phyloP scores from a whole-genome alignment of 2,888 invertebrate genomes.

The Thera obeliscata region DNA sequence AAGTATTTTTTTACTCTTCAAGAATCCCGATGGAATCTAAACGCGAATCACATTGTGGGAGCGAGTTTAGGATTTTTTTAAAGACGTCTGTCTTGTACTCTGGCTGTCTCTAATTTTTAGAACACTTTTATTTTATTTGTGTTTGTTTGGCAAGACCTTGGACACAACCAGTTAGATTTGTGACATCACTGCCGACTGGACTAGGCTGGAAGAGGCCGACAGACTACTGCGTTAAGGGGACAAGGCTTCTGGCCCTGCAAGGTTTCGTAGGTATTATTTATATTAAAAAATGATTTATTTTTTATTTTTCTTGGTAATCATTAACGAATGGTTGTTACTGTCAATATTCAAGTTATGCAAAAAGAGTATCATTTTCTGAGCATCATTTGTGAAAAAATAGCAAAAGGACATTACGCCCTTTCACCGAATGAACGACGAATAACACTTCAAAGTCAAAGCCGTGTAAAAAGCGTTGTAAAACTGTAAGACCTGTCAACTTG shows the following conservation, averaged over 20 bases:
- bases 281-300: too few species aligned
- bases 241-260: too few species aligned
- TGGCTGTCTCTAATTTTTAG: slow-evolving; percentile 16
- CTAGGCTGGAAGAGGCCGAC: background rate
- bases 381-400: background rate
- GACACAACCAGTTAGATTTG: background rate
- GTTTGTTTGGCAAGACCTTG: background rate
- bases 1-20: slow-evolving; percentile 61
- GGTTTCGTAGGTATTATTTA: too few species aligned
- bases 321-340: too few species aligned
- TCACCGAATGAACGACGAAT: background rate
- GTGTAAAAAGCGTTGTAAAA: slow-evolving; percentile 15
- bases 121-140: background rate
- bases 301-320: too few species aligned
- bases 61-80: slow-evolving; percentile 54
- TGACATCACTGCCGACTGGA: background rate
- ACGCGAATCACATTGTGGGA: slow-evolving; percentile 73
- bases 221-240: too few species aligned
- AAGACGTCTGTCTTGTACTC: slow-evolving; percentile 36
- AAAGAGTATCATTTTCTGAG: background rate
- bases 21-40: slow-evolving; percentile 70
- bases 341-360: too few species aligned
- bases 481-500: slow-evolving; percentile 4
- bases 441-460: background rate
- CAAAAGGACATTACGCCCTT: background rate